phyloP scores from a whole-genome alignment of 1,140 invertebrate genomes.

The Hyphantria cunea region DNA sequence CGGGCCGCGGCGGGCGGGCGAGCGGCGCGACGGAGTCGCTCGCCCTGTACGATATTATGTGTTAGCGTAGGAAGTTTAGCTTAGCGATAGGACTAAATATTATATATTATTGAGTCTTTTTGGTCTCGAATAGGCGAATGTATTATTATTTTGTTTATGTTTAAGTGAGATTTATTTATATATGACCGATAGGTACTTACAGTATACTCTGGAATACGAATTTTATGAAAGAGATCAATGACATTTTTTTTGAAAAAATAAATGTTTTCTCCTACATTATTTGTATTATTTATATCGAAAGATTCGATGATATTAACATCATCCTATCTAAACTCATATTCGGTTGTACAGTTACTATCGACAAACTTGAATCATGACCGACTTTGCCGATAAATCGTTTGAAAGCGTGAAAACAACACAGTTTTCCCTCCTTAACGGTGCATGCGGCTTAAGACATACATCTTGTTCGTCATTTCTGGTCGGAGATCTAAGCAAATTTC shows the following conservation, averaged over 20 bases:
- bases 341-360: no score
- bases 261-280: constrained; percentile 71
- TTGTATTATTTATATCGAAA: constrained; percentile 17
- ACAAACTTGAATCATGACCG: no score
- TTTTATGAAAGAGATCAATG: constrained; percentile 75
- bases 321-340: no score
- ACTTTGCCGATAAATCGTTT: no score
- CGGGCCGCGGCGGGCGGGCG: no score
- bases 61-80: constrained; percentile 41
- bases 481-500: no score
- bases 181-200: constrained; percentile 78
- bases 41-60: constrained; percentile 67
- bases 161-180: constrained; percentile 82
- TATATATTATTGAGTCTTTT: constrained; percentile 58
- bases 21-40: constrained; percentile 29
- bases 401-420: no score
- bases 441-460: no score
- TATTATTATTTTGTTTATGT: constrained; percentile 78
- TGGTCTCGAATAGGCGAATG: constrained; percentile 75
- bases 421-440: no score
- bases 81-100: constrained; percentile 39
- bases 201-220: constrained; percentile 78
- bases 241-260: constrained; percentile 76
- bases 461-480: no score
- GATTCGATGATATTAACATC: background rate